A percentile compares a stretch with the other conserved stretches of the same genome.
These are phyloP conservation scores for Myrmecophaga tridactyla DNA, from an alignment of 2,113 vertebrate species.

Conservation along the genomic window DNA sequence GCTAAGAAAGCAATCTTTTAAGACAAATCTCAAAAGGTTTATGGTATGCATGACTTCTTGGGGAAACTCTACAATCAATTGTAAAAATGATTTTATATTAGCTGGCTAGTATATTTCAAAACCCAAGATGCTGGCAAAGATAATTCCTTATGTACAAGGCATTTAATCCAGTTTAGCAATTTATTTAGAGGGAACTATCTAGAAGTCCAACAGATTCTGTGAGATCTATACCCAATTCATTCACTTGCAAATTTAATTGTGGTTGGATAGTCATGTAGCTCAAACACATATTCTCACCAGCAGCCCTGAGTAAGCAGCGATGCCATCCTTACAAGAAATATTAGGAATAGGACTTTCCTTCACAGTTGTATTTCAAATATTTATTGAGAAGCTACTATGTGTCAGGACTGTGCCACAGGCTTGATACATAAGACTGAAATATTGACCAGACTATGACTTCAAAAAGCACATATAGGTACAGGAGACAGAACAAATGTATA, in stretches of 20 bases:
- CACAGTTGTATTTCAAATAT: not conserved
- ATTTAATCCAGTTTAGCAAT: not conserved
- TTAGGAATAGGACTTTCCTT: not conserved
- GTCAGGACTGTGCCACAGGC: not conserved
- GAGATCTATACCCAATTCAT: not conserved
- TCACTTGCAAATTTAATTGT: not conserved
- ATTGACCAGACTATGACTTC: not conserved
- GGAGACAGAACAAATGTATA: not conserved
- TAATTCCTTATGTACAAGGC: not conserved
- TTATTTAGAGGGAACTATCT: not conserved
- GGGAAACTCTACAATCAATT: not conserved
- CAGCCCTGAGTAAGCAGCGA: not conserved
- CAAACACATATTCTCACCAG: not conserved
- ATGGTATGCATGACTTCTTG: not conserved
- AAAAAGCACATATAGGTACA: not conserved
- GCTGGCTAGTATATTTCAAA: not conserved
- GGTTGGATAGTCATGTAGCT: not conserved
- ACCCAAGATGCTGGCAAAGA: not conserved
- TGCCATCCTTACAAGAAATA: not conserved
- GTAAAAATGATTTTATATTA: not conserved
- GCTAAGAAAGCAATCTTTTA: not conserved
- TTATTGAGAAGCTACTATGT: not conserved
- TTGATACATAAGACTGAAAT: not conserved
- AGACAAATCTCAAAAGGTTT: slow-evolving; percentile 11
- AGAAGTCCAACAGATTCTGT: not conserved